Conservation (phyloP, 2,888 invertebrate species). For the Ochropacha duplaris region DNA sequence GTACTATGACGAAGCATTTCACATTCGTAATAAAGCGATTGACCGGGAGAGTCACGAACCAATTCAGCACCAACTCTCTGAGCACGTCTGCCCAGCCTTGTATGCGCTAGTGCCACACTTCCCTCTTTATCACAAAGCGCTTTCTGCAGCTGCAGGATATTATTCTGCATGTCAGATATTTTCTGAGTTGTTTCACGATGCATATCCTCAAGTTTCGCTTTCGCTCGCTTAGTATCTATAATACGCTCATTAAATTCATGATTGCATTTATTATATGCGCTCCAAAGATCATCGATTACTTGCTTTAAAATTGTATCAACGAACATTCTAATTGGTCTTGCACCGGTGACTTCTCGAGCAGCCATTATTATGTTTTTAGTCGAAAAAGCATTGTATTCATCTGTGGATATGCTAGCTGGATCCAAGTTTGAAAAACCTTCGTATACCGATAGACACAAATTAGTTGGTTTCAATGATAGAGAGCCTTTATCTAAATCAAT, state of each 20-base stretch:
- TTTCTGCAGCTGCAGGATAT: constrained; percentile 89
- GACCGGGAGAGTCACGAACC: constrained; percentile 91
- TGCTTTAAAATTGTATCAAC: constrained; percentile 92
- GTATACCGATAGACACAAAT: constrained; percentile 87
- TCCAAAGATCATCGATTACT: constrained; percentile 90
- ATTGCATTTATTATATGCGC: constrained; percentile 90
- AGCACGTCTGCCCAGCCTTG: constrained; percentile 90
- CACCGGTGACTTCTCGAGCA: constrained; percentile 88
- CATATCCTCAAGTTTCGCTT: constrained; percentile 91
- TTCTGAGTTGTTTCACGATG: constrained; percentile 88
- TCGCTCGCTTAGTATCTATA: constrained; percentile 89
- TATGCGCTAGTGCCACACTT: constrained; percentile 91
- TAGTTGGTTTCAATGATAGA: constrained; percentile 86
- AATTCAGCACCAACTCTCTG: constrained; percentile 91
- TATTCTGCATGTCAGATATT: constrained; percentile 90
- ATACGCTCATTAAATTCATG: constrained; percentile 90
- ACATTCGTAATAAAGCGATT: constrained; percentile 87
- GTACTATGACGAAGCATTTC: constrained; percentile 86
- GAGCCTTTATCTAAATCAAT: constrained; percentile 89
- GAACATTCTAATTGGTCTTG: constrained; percentile 88
- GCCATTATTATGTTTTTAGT: constrained; percentile 87
- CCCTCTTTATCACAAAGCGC: constrained; percentile 92
- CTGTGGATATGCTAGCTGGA: constrained; percentile 85
- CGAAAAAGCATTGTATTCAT: constrained; percentile 90
- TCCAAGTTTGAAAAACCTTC: constrained; percentile 85